These are phyloP conservation scores for Dallia pectoralis DNA, from an alignment of 2,797 vertebrate species.

Conservation along the genomic window DNA sequence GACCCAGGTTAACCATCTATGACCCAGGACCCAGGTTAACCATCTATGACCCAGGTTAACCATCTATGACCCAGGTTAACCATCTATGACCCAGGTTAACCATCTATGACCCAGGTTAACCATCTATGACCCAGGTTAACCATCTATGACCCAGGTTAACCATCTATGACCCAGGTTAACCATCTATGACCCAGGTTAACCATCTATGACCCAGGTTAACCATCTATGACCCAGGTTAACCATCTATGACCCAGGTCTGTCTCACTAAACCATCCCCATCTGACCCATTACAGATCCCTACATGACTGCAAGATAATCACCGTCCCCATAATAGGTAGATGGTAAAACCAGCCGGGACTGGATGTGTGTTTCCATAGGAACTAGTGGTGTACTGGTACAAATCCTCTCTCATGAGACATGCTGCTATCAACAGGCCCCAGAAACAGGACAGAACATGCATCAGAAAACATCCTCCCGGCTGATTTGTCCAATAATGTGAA, in stretches of 20 bases:
- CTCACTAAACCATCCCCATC: not conserved
- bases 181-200: not conserved
- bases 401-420: not conserved
- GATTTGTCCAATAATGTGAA: not conserved
- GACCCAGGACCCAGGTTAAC: not conserved
- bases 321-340: not conserved
- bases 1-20: not conserved
- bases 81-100: not conserved
- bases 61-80: not conserved
- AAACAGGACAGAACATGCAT: not conserved
- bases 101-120: not conserved
- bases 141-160: not conserved
- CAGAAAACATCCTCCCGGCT: not conserved
- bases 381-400: not conserved
- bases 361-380: conserved; percentile 27
- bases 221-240: not conserved
- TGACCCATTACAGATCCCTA: not conserved
- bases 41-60: not conserved
- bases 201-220: not conserved
- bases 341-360: not conserved
- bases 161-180: not conserved
- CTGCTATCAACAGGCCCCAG: conserved; percentile 3
- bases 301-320: not conserved
- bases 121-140: not conserved
- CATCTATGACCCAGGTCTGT: not conserved